These are phyloP conservation scores for Leptodirus hochenwartii DNA, from an alignment of 2,888 invertebrate species.

Conservation along the genomic window DNA sequence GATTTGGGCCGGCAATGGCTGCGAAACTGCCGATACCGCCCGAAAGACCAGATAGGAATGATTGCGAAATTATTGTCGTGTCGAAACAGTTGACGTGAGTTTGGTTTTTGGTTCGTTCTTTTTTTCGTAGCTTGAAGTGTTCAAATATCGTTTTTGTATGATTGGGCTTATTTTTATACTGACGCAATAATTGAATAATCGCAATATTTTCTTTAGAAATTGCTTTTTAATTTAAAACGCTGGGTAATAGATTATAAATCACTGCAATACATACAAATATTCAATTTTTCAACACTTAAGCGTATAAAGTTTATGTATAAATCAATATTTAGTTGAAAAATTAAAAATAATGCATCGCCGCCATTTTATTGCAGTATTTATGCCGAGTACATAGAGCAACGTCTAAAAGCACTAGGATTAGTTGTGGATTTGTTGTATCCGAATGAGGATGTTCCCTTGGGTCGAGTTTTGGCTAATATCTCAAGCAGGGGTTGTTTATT, in stretches of 20 bases:
- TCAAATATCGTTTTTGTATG: too few relatives aligned
- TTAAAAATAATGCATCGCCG: slow-evolving; percentile 1
- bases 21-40: slow-evolving; percentile 5
- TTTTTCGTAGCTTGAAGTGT: too few relatives aligned
- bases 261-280: too few relatives aligned
- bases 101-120: slow-evolving; percentile 2
- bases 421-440: slow-evolving; percentile 80
- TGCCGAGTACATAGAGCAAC: slow-evolving; percentile 72
- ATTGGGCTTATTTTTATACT: too few relatives aligned
- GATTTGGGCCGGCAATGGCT: neutral
- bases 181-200: too few relatives aligned
- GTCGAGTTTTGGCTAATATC: slow-evolving; percentile 66
- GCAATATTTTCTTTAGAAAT: too few relatives aligned
- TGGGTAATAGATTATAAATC: too few relatives aligned
- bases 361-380: slow-evolving; percentile 44
- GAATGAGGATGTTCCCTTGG: slow-evolving; percentile 71
- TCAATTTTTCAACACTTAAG: too few relatives aligned
- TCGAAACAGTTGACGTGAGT: slow-evolving; percentile 66
- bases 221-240: too few relatives aligned
- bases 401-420: slow-evolving; percentile 58
- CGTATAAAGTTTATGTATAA: neutral
- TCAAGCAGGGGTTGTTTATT: slow-evolving; percentile 77
- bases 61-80: slow-evolving; percentile 82
- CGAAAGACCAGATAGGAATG: slow-evolving; percentile 46
- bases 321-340: neutral